Base-by-base conservation (phyloP, 1,140 invertebrate genomes). In the Wiebesia pumilae region DNA sequence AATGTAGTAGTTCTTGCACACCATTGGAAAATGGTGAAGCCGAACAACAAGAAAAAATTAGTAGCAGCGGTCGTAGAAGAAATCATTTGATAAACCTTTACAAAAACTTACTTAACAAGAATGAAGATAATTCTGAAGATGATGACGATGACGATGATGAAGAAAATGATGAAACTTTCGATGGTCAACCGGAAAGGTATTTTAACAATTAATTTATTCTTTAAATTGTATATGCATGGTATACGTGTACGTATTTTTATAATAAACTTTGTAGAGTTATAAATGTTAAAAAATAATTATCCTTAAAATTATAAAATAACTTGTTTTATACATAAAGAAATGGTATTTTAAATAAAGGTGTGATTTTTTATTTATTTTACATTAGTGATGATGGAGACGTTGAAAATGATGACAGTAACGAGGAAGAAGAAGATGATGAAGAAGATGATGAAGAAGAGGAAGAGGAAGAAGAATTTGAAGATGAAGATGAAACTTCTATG, bases 21-120 rank as follows among this genome's bases (percentile, higher is more conserved):
- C 91, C 92, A 0, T 85, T 91, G 10, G 95, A 94, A 87, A 94
- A 94, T 85, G 95, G 95, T 69, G 95, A 95, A 79, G 93, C 93
- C 71, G 83, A 90, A 82, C 85, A 93, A 21, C 90, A 91, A 71
- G 91, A 90, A 81, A 85, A 90, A 79, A 92, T 92, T 81, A 92
- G 88, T 67, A 91, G 89, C 84, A 87, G 33, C 7, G 89, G 83
- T 40, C 84, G 88, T 30, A 93, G 89, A 88, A 91, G 89, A 88
- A 90, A 90, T 78, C 88, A 88, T 77, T 79, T 88, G 43, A 43
- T 89, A 40, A 88, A 89, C 81, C 84, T 90, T 35, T 92, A 91
- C 47, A 89, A 90, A 84, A 90, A 65, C 79, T 83, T 91, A 30
- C 24, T 91, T 19, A 88, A 89, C 24, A 89, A 88, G 30, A 84